phyloP scores from a whole-genome alignment of 2,888 invertebrate genomes.

The Myopa tessellatipennis region DNA sequence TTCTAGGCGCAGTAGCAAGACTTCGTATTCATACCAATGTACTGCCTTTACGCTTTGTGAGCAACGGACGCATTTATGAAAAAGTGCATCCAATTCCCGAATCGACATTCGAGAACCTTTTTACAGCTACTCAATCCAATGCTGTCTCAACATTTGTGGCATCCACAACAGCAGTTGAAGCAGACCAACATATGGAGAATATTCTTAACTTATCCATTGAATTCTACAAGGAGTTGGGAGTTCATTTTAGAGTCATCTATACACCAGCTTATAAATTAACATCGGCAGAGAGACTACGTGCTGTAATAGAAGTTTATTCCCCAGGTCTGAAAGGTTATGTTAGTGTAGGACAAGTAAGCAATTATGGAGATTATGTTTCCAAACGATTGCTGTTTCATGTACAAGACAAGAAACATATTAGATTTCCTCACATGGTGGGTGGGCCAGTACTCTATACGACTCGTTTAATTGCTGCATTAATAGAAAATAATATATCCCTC shows the following conservation, averaged over 20 bases:
- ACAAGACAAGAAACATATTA: constrained; percentile 71
- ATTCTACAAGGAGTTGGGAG: constrained; percentile 75
- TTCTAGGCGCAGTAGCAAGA: constrained; percentile 75
- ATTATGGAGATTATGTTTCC: constrained; percentile 80
- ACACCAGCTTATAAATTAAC: constrained; percentile 74
- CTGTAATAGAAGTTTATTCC: constrained; percentile 82
- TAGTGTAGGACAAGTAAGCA: constrained; percentile 80
- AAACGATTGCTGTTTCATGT: constrained; percentile 81
- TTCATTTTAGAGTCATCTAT: constrained; percentile 76
- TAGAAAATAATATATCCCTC: constrained; percentile 72
- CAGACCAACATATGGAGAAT: constrained; percentile 72
- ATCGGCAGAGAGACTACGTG: constrained; percentile 76
- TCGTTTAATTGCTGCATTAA: constrained; percentile 77
- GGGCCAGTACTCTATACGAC: constrained; percentile 82
- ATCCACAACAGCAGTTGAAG: constrained; percentile 68
- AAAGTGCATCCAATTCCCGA: constrained; percentile 52
- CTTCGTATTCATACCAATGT: constrained; percentile 72
- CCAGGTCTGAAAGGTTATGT: constrained; percentile 73
- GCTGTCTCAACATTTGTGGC: constrained; percentile 76
- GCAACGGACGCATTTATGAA: constrained; percentile 78
- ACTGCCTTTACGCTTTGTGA: constrained; percentile 78
- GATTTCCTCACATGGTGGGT: constrained; percentile 77
- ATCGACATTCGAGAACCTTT: constrained; percentile 69
- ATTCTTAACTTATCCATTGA: constrained; percentile 70
- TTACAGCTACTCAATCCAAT: constrained; percentile 77